Percentiles rank a stretch among this genome's conserved stretches.
Conservation (phyloP, 1,140 invertebrate genomes). For the Aphaenogaster ashmeadi region DNA sequence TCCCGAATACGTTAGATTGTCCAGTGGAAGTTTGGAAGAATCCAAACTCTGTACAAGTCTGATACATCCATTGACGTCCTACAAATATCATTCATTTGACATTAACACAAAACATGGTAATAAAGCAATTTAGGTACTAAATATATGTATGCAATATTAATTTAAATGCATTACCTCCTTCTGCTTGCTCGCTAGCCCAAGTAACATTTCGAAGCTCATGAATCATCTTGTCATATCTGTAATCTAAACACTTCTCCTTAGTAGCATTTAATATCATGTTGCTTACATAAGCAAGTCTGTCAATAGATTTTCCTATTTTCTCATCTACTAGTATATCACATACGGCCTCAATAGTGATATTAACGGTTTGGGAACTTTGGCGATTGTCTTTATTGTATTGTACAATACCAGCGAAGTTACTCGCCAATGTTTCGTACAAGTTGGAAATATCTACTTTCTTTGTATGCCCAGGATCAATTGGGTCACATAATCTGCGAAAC, state of each 20-base stretch:
- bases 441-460: slow-evolving; percentile 92
- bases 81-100: slow-evolving; percentile 46
- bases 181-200: slow-evolving; percentile 89
- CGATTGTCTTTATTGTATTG: slow-evolving; percentile 98
- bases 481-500: slow-evolving; percentile 91
- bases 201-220: slow-evolving; percentile 90
- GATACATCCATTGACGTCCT: slow-evolving; percentile 97
- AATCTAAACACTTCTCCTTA: slow-evolving; percentile 94
- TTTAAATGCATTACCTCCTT: slow-evolving; percentile 88
- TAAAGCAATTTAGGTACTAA: slow-evolving; percentile 18
- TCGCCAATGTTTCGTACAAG: slow-evolving; percentile 93
- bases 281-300: slow-evolving; percentile 92
- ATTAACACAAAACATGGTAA: not conserved
- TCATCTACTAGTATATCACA: slow-evolving; percentile 92
- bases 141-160: slow-evolving; percentile 7
- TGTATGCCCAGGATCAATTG: slow-evolving; percentile 88
- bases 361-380: slow-evolving; percentile 88
- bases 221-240: slow-evolving; percentile 94
- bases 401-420: slow-evolving; percentile 95
- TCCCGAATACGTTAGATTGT: slow-evolving; percentile 92
- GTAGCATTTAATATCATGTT: slow-evolving; percentile 90
- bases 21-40: slow-evolving; percentile 96
- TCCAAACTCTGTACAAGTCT: slow-evolving; percentile 98
- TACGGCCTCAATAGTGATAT: slow-evolving; percentile 93
- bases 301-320: slow-evolving; percentile 88